Percentiles rank a stretch among this genome's conserved stretches.
Evolutionary conservation across 2,888 invertebrate species (phyloP).

Genomic region (Lasioglossum lativentre): DNA sequence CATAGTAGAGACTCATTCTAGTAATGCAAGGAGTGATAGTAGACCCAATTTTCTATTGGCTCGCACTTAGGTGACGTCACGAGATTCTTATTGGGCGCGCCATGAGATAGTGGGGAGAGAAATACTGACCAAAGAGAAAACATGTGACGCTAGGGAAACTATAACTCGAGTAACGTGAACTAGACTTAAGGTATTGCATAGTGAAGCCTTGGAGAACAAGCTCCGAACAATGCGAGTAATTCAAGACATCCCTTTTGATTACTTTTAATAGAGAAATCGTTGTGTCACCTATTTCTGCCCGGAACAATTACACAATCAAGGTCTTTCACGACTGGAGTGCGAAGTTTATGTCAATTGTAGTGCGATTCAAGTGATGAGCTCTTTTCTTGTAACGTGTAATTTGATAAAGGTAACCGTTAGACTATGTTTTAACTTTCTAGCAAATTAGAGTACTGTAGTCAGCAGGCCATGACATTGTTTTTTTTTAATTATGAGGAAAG

Average conservation of each 20-base stretch:
- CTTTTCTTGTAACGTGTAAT: constrained; percentile 10
- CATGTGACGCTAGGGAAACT: not conserved
- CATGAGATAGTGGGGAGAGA: not conserved
- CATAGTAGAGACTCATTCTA: not conserved
- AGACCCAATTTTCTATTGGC: not conserved
- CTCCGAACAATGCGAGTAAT: not conserved
- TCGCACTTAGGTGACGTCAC: not conserved
- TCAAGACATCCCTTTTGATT: not conserved
- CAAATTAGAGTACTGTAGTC: not conserved
- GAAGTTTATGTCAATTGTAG: not conserved
- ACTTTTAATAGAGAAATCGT: constrained; percentile 14
- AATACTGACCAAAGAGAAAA: not conserved
- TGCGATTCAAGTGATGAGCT: not conserved
- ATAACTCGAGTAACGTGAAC: not conserved
- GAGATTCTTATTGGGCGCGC: not conserved
- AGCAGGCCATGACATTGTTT: not conserved
- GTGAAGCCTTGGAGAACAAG: not conserved
- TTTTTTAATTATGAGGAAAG: not conserved
- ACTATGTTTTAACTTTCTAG: not conserved
- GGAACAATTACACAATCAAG: constrained; percentile 5
- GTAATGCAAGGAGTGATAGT: not conserved
- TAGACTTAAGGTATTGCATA: not conserved
- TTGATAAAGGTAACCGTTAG: not conserved
- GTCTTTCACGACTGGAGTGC: not conserved
- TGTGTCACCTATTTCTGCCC: not conserved